These are phyloP conservation scores for Callocephalon fimbriatum DNA, from an alignment of 2,113 vertebrate genomes.

Conservation along the genomic window DNA sequence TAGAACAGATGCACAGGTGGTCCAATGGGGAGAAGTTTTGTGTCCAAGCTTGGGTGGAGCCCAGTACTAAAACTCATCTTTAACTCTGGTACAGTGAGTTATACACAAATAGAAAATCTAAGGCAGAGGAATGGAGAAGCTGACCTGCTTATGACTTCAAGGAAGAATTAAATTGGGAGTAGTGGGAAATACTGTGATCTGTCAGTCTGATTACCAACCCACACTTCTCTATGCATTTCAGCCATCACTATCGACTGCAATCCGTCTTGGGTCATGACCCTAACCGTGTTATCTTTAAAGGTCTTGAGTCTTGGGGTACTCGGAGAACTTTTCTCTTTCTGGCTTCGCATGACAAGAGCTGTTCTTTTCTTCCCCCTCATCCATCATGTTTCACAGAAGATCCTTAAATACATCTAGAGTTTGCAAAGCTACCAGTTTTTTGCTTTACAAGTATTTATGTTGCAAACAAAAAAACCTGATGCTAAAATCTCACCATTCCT, in stretches of 20 bases:
- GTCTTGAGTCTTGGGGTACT: constrained; percentile 14
- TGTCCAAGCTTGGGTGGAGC: background rate
- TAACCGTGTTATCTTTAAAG: constrained; percentile 4
- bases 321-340: constrained; percentile 38
- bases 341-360: constrained; percentile 23
- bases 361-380: constrained; percentile 64
- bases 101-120: background rate
- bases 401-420: constrained; percentile 60
- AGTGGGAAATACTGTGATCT: constrained; percentile 13
- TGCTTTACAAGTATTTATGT: constrained; percentile 56
- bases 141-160: constrained; percentile 39
- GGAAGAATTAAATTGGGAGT: constrained; percentile 24
- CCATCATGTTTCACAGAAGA: constrained; percentile 64
- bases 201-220: constrained; percentile 32
- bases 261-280: background rate
- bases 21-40: background rate
- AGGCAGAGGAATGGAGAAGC: background rate
- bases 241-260: background rate
- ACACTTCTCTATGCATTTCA: constrained; percentile 5
- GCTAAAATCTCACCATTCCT: constrained; percentile 71
- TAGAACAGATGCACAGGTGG: background rate
- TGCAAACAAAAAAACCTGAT: constrained; percentile 71
- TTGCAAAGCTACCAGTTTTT: constrained; percentile 63
- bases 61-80: background rate
- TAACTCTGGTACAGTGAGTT: background rate